Evolutionary conservation across 2,113 vertebrate genomes (phyloP).

Genomic region (Nibea albiflora): DNA sequence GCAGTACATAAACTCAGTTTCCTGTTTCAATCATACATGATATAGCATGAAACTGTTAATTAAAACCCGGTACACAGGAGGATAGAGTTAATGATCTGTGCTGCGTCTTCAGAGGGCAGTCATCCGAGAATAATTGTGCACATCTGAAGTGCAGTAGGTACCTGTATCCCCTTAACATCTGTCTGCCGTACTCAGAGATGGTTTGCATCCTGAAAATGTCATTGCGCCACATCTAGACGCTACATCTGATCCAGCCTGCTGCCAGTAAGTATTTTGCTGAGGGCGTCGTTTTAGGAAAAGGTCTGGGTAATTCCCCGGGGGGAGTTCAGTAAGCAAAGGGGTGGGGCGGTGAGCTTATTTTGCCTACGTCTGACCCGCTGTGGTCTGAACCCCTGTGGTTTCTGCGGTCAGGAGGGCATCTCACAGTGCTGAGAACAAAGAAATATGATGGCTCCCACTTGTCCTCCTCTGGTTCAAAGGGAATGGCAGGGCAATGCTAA

Average conservation of each 20-base stretch:
- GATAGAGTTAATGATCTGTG: conserved; percentile 70
- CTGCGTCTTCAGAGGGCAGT: conserved; percentile 67
- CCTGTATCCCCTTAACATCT: conserved; percentile 73
- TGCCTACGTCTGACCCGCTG: conserved; percentile 58
- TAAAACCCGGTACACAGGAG: conserved; percentile 50
- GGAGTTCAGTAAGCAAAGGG: conserved; percentile 7
- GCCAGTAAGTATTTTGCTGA: conserved; percentile 42
- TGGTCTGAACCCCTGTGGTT: conserved; percentile 62
- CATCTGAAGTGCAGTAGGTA: conserved; percentile 61
- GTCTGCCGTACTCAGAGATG: conserved; percentile 43
- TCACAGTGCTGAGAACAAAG: conserved; percentile 66
- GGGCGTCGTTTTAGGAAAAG: conserved; percentile 44
- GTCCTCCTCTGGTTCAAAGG: conserved; percentile 72
- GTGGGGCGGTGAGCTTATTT: conserved; percentile 31
- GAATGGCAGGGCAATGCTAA: conserved; percentile 72
- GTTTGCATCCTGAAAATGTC: conserved; percentile 68
- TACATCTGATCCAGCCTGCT: conserved; percentile 39
- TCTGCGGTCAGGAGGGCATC: conserved; percentile 61
- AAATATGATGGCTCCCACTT: conserved; percentile 71
- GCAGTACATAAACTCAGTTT: conserved; percentile 41
- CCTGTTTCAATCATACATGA: conserved; percentile 41
- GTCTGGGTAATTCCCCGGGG: conserved; percentile 25
- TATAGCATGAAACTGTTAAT: conserved; percentile 68
- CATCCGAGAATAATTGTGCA: conserved; percentile 61
- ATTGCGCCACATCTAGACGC: conserved; percentile 25